phyloP scores from a whole-genome alignment of 2,113 vertebrate species.

The Numida meleagris region DNA sequence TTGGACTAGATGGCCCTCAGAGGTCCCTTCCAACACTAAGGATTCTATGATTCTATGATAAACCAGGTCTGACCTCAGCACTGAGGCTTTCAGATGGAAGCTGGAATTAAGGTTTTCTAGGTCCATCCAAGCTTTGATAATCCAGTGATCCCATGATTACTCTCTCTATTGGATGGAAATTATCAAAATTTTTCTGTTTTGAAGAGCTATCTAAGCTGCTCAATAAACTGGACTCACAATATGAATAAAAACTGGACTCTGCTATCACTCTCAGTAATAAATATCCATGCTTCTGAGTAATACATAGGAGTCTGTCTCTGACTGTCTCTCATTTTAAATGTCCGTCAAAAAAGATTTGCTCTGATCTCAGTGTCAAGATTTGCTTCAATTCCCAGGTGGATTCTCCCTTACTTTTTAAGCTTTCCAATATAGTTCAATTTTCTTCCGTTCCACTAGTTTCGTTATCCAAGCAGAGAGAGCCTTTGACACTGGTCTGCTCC shows the following conservation, averaged over 20 bases:
- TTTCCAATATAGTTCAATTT: neutral
- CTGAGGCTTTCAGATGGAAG: neutral
- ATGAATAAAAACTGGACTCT: neutral
- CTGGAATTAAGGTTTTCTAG: neutral
- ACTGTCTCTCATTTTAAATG: neutral
- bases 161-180: neutral
- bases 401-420: neutral
- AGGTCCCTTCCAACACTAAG: too few relatives aligned
- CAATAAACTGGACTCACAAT: neutral
- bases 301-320: neutral
- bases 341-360: neutral
- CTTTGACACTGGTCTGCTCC: fast-evolving
- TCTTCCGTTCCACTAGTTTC: neutral
- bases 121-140: neutral
- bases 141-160: neutral
- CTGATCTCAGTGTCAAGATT: neutral
- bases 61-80: neutral
- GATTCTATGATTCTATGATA: too few relatives aligned
- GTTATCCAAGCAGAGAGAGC: neutral
- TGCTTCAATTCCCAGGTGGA: neutral
- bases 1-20: too few relatives aligned
- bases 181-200: neutral
- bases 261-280: neutral
- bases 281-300: neutral
- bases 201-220: neutral